Evolutionary conservation across 2,797 vertebrate genomes (phyloP).

Genomic region (Heliangelus exortis): DNA sequence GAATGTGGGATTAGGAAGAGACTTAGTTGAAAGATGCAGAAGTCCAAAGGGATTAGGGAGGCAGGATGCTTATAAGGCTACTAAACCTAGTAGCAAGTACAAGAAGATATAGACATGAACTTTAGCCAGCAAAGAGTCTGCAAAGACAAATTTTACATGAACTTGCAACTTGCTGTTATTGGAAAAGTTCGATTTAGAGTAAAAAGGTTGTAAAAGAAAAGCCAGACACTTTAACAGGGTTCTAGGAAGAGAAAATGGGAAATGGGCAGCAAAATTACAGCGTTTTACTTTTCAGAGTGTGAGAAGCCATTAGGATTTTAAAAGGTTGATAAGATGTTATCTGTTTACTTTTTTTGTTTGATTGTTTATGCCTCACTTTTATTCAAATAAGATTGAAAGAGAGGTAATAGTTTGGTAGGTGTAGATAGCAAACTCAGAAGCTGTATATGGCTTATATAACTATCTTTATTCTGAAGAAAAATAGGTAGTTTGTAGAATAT

Average conservation of each 20-base stretch:
- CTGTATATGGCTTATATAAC: not conserved
- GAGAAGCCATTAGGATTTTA: not conserved
- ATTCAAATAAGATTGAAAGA: not conserved
- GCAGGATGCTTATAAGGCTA: not conserved
- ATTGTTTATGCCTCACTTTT: not conserved
- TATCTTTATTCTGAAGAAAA: not conserved
- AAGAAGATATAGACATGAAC: not conserved
- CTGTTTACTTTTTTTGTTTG: not conserved
- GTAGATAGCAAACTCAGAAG: not conserved
- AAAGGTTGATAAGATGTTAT: not conserved
- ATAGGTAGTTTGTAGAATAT: not conserved
- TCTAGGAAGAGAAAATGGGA: not conserved
- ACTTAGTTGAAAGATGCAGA: not conserved
- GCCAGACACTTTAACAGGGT: not conserved
- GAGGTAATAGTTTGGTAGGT: not conserved
- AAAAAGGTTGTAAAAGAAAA: not conserved
- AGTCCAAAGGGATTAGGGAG: not conserved
- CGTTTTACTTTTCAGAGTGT: not conserved
- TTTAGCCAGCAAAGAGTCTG: not conserved
- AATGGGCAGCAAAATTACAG: not conserved
- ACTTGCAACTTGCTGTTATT: rapidly evolving
- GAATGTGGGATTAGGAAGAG: not conserved
- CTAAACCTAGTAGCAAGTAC: not conserved
- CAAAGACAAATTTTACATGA: not conserved
- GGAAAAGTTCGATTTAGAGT: not conserved